phyloP scores from a whole-genome alignment of 92 coral and sea anemone species.

The Pocillopora grandis region DNA sequence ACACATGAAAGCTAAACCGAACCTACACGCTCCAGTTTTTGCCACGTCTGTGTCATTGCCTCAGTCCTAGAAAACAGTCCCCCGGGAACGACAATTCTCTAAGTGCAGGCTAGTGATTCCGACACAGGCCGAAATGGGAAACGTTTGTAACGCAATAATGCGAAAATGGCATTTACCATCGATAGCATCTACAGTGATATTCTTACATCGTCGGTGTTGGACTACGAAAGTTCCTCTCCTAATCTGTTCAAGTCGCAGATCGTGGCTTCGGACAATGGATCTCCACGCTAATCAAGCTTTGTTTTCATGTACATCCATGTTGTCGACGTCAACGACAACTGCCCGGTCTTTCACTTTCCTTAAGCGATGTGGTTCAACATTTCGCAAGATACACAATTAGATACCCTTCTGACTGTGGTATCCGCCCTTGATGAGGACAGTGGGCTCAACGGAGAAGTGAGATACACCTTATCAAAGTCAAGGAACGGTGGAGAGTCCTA shows the following conservation, averaged over 20 bases:
- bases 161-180: constrained; percentile 39
- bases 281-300: constrained; percentile 44
- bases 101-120: constrained; percentile 65
- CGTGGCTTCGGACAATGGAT: constrained; percentile 63
- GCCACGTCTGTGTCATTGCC: constrained; percentile 36
- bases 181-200: constrained; percentile 60
- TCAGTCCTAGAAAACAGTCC: constrained; percentile 59
- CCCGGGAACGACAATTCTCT: constrained; percentile 39
- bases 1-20: constrained; percentile 30
- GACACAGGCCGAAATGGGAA: constrained; percentile 72
- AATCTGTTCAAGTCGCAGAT: constrained; percentile 35
- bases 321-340: constrained; percentile 65
- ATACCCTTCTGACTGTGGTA: constrained; percentile 28
- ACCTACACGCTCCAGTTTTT: constrained; percentile 62
- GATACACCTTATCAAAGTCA: constrained; percentile 24
- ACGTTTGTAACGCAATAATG: constrained; percentile 38
- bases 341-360: constrained; percentile 61
- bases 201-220: constrained; percentile 32
- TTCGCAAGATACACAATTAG: constrained; percentile 24
- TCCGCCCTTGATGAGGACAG: constrained; percentile 59
- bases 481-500: constrained; percentile 22
- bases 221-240: constrained; percentile 47
- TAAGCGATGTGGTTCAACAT: constrained; percentile 20
- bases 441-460: constrained; percentile 62
- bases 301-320: constrained; percentile 31